phyloP scores from a whole-genome alignment of 1,140 invertebrate species.

The Macrostomum lignano region DNA sequence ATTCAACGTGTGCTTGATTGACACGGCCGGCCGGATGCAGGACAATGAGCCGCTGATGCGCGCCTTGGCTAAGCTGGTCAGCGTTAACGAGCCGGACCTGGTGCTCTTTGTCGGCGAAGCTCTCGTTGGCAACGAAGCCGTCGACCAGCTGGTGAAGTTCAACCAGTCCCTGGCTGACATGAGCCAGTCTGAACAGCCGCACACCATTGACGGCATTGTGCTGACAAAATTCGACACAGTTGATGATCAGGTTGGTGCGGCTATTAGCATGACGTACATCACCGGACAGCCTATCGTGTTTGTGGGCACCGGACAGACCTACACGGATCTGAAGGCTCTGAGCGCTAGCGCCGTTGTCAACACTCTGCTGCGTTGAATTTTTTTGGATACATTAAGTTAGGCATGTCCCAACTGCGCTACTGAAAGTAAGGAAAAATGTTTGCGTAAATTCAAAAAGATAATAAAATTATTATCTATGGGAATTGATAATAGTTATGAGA shows the following conservation, averaged over 20 bases:
- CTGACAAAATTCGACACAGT: constrained; percentile 96
- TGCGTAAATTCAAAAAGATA: too few species aligned
- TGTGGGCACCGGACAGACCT: constrained; percentile 94
- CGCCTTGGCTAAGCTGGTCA: constrained; percentile 58
- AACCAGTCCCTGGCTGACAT: constrained; percentile 56
- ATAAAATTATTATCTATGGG: too few species aligned
- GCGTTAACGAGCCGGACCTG: constrained; percentile 75
- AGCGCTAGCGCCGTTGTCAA: constrained; percentile 86
- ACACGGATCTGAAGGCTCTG: constrained; percentile 76
- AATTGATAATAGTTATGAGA: too few species aligned
- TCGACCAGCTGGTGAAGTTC: constrained; percentile 92
- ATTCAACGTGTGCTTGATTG: constrained; percentile 69
- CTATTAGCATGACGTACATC: constrained; percentile 98
- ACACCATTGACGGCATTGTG: constrained; percentile 70
- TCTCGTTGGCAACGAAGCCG: constrained; percentile 94
- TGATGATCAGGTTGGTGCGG: constrained; percentile 87
- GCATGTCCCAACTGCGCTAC: too few species aligned
- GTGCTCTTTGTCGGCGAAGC: constrained; percentile 96
- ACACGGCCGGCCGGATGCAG: constrained; percentile 96
- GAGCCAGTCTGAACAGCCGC: constrained; percentile 35
- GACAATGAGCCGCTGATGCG: constrained; percentile 96
- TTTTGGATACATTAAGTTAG: too few species aligned
- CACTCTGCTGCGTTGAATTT: constrained; percentile 74
- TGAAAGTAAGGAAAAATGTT: too few species aligned
- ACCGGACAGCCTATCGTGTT: constrained; percentile 98